A percentile compares a stretch with the other conserved stretches of the same genome.
These are phyloP conservation scores for Schizopygopsis pylzovi DNA, from an alignment of 2,797 vertebrate genomes.

Conservation along the genomic window DNA sequence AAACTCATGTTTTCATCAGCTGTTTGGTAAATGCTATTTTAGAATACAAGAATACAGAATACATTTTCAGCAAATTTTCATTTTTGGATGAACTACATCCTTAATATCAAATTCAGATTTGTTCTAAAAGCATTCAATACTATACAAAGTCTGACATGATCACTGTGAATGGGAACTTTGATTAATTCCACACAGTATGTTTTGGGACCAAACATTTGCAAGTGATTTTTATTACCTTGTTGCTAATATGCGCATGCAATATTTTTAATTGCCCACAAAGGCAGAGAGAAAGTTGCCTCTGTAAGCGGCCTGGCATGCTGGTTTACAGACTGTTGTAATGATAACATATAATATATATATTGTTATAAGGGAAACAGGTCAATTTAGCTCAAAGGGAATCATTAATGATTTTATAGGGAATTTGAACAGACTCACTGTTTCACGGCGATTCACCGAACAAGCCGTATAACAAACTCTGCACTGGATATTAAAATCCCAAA, in stretches of 20 bases:
- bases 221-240: constrained; percentile 68
- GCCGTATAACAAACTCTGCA: no score
- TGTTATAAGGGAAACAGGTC: no score
- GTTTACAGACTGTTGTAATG: constrained; percentile 38
- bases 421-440: no score
- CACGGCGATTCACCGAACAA: no score
- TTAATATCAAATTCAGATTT: constrained; percentile 31
- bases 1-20: background rate
- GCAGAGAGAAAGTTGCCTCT: constrained; percentile 52
- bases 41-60: no score
- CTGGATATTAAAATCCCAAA: no score
- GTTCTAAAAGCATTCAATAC: constrained; percentile 65
- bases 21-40: no score
- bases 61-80: background rate
- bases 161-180: constrained; percentile 65
- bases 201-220: constrained; percentile 59
- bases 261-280: constrained; percentile 69
- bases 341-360: no score
- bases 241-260: constrained; percentile 63
- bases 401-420: no score
- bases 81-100: background rate
- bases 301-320: constrained; percentile 49
- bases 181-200: constrained; percentile 69
- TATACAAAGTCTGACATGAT: constrained; percentile 62
- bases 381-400: no score